phyloP scores from a whole-genome alignment of 2,888 invertebrate species.

The Gonocerus acuteangulatus region DNA sequence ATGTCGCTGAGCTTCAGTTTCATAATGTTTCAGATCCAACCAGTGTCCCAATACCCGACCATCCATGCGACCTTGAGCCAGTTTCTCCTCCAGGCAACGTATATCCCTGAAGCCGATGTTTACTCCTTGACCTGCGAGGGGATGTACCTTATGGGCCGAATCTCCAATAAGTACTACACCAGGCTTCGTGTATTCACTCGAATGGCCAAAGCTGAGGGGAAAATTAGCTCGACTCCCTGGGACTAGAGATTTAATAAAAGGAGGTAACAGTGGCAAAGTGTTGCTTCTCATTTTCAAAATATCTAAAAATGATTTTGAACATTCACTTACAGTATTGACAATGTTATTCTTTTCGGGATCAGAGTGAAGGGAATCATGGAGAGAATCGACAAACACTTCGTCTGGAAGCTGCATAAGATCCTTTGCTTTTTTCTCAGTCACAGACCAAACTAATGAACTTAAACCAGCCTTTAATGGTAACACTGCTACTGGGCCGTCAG shows the following conservation, averaged over 20 bases:
- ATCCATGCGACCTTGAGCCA: constrained; percentile 61
- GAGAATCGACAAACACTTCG: constrained; percentile 75
- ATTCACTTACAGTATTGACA: constrained; percentile 12
- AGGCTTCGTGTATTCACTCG: constrained; percentile 74
- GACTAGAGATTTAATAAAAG: constrained; percentile 55
- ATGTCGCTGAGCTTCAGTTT: constrained; percentile 71
- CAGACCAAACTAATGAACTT: constrained; percentile 94
- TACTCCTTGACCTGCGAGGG: constrained; percentile 94
- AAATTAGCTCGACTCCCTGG: constrained; percentile 72
- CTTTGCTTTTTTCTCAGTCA: constrained; percentile 65
- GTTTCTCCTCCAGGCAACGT: constrained; percentile 57
- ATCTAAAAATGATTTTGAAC: constrained; percentile 13
- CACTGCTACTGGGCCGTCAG: constrained; percentile 85
- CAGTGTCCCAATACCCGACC: constrained; percentile 56
- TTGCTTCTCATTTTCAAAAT: constrained; percentile 1
- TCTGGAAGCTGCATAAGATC: constrained; percentile 59
- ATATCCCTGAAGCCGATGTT: constrained; percentile 97
- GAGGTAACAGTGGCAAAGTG: constrained; percentile 54
- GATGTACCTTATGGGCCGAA: constrained; percentile 87
- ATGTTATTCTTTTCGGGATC: constrained; percentile 6
- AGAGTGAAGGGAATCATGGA: constrained; percentile 63
- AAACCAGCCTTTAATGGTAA: constrained; percentile 57
- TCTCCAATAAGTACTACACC: constrained; percentile 50
- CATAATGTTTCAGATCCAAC: constrained; percentile 67
- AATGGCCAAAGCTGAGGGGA: constrained; percentile 86